Conservation (phyloP, 2,113 vertebrate species). For the Nipponia nippon region DNA sequence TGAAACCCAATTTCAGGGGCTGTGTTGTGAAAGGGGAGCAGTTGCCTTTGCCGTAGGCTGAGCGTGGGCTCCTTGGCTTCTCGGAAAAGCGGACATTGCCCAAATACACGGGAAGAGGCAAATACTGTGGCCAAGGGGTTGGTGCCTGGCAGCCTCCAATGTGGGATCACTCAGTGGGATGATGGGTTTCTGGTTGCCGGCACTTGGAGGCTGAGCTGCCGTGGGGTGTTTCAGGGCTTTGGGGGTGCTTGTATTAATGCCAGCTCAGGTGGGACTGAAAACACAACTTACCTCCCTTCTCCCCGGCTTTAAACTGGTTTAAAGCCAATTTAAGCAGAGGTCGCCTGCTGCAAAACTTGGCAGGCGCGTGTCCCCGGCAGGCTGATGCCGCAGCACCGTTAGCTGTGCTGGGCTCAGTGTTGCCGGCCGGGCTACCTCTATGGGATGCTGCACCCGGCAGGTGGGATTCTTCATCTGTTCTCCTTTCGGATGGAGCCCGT, state of each 20-base stretch:
- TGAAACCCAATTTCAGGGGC: neutral
- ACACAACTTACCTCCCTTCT: neutral
- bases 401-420: neutral
- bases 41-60: neutral
- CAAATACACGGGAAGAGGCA: accelerated
- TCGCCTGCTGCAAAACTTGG: neutral
- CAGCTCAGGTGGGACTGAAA: neutral
- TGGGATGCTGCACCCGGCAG: accelerated
- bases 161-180: neutral
- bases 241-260: neutral
- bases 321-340: neutral
- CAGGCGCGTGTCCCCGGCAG: accelerated
- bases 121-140: accelerated
- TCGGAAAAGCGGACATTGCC: neutral
- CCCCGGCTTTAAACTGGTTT: neutral
- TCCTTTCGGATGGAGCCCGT: accelerated
- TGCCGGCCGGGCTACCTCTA: accelerated
- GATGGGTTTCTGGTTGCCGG: neutral
- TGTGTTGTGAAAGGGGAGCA: neutral
- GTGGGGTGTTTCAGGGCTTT: neutral
- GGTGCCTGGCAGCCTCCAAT: accelerated
- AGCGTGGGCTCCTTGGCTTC: neutral
- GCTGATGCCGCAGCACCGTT: neutral
- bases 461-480: neutral
- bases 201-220: neutral